Percentiles rank a stretch among this genome's conserved stretches.
Conservation (phyloP, 2,113 vertebrate species). For the Nibea coibor region DNA sequence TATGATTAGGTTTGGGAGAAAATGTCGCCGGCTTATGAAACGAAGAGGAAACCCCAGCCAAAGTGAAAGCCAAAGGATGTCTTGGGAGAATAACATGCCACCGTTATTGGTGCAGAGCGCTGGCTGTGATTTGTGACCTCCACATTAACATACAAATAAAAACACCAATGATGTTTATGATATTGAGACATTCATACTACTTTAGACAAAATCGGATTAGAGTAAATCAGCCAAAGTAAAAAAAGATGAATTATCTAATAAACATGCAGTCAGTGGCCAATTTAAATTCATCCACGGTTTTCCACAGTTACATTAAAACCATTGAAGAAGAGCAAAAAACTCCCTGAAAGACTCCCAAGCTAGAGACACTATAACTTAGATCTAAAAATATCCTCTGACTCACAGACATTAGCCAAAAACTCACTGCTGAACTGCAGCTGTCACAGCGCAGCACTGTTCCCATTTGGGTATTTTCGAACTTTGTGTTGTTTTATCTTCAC, state of each 20-base stretch:
- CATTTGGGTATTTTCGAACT: constrained; percentile 32
- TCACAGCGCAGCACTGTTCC: constrained; percentile 30
- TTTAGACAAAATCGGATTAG: constrained; percentile 28
- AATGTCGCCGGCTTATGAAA: constrained; percentile 53
- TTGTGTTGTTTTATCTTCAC: constrained; percentile 52
- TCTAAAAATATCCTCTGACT: constrained; percentile 76
- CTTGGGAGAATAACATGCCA: constrained; percentile 22
- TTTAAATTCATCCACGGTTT: constrained; percentile 31
- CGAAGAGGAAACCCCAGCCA: constrained; percentile 26
- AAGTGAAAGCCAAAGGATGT: constrained; percentile 4
- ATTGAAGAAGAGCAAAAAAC: constrained; percentile 7
- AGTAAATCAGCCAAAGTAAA: constrained; percentile 1
- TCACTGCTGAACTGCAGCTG: constrained; percentile 40
- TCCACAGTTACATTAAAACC: constrained; percentile 38
- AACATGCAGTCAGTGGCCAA: neutral
- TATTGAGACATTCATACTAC: neutral
- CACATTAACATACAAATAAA: constrained; percentile 26
- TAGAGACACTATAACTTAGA: constrained; percentile 58
- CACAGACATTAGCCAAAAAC: constrained; percentile 71
- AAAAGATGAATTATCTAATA: neutral
- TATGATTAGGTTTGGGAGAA: constrained; percentile 60
- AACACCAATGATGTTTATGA: constrained; percentile 9
- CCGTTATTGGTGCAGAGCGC: constrained; percentile 19
- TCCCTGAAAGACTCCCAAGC: constrained; percentile 41
- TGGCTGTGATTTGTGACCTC: constrained; percentile 9